Evolutionary conservation across 2,888 invertebrate species (phyloP).

Genomic region (Drosophila maculinotata): DNA sequence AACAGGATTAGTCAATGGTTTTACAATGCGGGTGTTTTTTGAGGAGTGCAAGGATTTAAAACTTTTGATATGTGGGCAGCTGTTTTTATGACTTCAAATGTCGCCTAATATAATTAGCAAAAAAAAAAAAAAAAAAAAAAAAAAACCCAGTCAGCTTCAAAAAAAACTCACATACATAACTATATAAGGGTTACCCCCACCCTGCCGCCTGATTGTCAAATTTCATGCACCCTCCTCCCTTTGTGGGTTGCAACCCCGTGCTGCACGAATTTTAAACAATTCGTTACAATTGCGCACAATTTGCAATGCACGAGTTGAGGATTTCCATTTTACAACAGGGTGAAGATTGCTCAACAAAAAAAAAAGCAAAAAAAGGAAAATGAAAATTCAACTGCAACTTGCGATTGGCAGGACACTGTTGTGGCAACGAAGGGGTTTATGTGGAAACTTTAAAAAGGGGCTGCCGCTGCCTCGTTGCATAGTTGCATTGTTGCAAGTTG

Average conservation of each 20-base stretch:
- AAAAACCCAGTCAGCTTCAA: slow-evolving; percentile 33
- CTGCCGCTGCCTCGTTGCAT: slow-evolving; percentile 50
- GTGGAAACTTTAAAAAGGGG: slow-evolving; percentile 17
- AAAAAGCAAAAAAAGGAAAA: not conserved
- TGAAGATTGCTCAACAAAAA: not conserved
- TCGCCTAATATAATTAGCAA: slow-evolving; percentile 71
- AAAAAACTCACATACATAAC: slow-evolving; percentile 41
- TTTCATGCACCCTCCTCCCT: slow-evolving; percentile 9
- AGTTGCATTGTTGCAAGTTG: slow-evolving; percentile 59
- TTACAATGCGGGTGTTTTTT: slow-evolving; percentile 58
- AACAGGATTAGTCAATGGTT: slow-evolving; percentile 36
- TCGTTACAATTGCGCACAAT: slow-evolving; percentile 71
- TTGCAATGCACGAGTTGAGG: slow-evolving; percentile 66
- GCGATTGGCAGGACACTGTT: slow-evolving; percentile 50
- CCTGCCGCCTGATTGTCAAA: slow-evolving; percentile 41
- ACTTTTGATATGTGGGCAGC: slow-evolving; percentile 70
- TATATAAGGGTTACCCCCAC: slow-evolving; percentile 55
- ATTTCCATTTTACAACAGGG: slow-evolving; percentile 41
- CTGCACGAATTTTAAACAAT: slow-evolving; percentile 59
- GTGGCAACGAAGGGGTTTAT: slow-evolving; percentile 23
- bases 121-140: slow-evolving; percentile 37
- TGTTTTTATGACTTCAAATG: slow-evolving; percentile 72
- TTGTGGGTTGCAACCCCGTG: slow-evolving; percentile 30
- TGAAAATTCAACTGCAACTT: slow-evolving; percentile 48
- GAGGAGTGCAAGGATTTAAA: slow-evolving; percentile 4